Base-by-base conservation (phyloP, 1,140 invertebrate species). In the Lanistes nyassanus region DNA sequence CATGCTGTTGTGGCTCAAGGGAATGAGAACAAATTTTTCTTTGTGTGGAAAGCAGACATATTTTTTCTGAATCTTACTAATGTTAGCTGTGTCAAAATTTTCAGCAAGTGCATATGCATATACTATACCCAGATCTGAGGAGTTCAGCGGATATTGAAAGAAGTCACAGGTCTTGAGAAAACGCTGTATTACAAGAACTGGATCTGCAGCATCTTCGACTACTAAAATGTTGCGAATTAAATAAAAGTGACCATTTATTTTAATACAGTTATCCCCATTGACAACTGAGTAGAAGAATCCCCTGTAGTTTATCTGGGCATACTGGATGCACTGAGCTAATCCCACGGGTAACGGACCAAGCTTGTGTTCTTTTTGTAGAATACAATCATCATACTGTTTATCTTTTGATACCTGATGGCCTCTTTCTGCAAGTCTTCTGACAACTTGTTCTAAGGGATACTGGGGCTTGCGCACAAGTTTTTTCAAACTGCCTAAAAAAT, bases 401-500 rank as follows among this genome's bases (percentile, higher is more conserved):
- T 21, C 21, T 58, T 58, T 21, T 29, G 23, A 21, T 5, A 42
- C 39, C 13, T 42, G 39, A 6, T 58, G n/a, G 71, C 60, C 26
- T 71, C 58, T 80, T 74, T 88, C 84, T 42, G 67, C 36, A 23
- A 82, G 39, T 79, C 86, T 76, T 21, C 83, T 81, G 47, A 82
- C 67, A 36, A 86, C 66, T 81, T 88, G 86, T 56, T 79, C 47
- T 37, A 88, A 70, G 23, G 83, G 80, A 60, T 62, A 71, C 21
- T 80, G 77, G 66, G 77, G 73, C 76, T 81, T 83, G 34, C 82
- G 74, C 13, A 86, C 66, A 19, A 81, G 67, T 65, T 77, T 81
- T 84, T 90, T 91, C 23, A 90, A 76, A 68, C 81, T 73, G 58
- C 83, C 71, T 62, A 91, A 76, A 75, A 83, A 86, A 79, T 88